A percentile compares a stretch with the other conserved stretches of the same genome.
phyloP scores from a whole-genome alignment of 2,797 vertebrate genomes.

The Lagorchestes hirsutus region DNA sequence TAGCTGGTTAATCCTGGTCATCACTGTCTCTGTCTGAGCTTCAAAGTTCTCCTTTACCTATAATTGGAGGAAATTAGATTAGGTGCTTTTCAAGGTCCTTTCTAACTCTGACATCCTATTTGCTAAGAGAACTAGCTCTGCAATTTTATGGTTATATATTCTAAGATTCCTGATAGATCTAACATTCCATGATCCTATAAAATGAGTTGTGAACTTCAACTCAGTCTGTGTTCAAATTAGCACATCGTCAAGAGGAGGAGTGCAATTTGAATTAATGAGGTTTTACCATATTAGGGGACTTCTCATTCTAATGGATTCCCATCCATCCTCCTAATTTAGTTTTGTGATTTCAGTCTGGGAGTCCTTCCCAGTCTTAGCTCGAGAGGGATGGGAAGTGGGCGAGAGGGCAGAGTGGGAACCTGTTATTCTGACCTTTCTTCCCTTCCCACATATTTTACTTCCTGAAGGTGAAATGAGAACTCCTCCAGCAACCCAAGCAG shows the following conservation, averaged over 20 bases:
- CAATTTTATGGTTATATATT: neutral
- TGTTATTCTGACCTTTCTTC: constrained; percentile 64
- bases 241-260: constrained; percentile 19
- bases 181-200: neutral
- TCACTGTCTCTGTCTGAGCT: neutral
- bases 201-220: constrained; percentile 45
- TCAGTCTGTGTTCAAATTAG: constrained; percentile 47
- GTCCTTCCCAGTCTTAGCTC: constrained; percentile 15
- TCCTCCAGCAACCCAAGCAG: neutral
- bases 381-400: constrained; percentile 15
- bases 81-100: neutral
- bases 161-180: neutral
- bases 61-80: neutral
- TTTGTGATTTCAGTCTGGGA: constrained; percentile 60
- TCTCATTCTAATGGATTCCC: constrained; percentile 63
- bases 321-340: constrained; percentile 72
- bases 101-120: constrained; percentile 11
- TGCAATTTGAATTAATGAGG: constrained; percentile 69
- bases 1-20: neutral
- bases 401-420: constrained; percentile 39
- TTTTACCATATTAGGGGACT: constrained; percentile 63
- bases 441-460: constrained; percentile 49
- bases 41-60: constrained; percentile 2
- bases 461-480: constrained; percentile 19
- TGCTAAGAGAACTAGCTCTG: neutral